Base-by-base conservation (phyloP, 2,797 vertebrate genomes). In the Heteromormyrus szaboi region DNA sequence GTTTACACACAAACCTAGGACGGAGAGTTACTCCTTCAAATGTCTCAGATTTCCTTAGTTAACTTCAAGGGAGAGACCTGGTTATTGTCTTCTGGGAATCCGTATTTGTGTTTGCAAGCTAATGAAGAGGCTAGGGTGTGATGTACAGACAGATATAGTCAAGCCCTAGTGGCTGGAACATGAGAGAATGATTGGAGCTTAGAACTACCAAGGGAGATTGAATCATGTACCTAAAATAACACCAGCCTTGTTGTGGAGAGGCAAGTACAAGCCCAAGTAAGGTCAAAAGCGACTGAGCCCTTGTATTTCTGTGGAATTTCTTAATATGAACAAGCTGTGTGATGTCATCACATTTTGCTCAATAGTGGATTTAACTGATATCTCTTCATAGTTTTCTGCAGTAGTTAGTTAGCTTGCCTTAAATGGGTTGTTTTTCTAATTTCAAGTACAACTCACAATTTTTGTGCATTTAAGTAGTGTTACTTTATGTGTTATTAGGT, bases 141-240 rank as follows among this genome's bases (percentile, higher is more conserved):
- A 54, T 29, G 53, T 17, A 0, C 37, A 9, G 29, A 54, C 14
- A 88, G 88, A 54, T 83, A 56, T 17, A 48, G 56, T 46, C 53
- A 41, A 59, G 25, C 68, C 50, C 68, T n/a, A 68, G 81, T n/a
- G 46, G 6, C 19, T n/a, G 37, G 50, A 83, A 11, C 11, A 46
- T 68, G 81, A 59, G 41, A 41, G 50, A 79, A 51, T 37, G 76
- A 85, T 46, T 85, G 81, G 44, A 85, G 81, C 46, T 29, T 44
- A 85, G 84, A 79, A 88, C 59, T 83, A 68, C 54, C 46, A 48
- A 51, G 83, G 88, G 84, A 85, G 81, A 53, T 86, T 72, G 56
- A 53, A 68, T 85, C 88, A 84, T 85, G 83, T 89, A 50, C 83
- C 37, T 29, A 51, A 89, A 86, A 89, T 68, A 68, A 72, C 44